Base-by-base conservation (phyloP, 2,888 invertebrate species). In the Nomada hirtipes region DNA sequence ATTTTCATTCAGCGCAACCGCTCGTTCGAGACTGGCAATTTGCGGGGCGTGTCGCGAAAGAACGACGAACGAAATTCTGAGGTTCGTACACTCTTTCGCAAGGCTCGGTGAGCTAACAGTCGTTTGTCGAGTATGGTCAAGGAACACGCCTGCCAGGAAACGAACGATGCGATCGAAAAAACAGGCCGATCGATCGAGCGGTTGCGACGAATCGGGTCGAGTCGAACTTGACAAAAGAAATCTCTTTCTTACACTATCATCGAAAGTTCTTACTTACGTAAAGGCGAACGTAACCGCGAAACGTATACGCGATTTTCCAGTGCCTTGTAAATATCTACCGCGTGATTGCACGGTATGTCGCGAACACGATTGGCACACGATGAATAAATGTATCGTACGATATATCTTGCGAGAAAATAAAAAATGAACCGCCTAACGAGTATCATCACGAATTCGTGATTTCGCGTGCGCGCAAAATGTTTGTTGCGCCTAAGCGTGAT, bases 251-350 rank as follows among this genome's bases (percentile, higher is more conserved):
- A n/a, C 53, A 63, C 3, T 53, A 13, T 65, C 76, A 42, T 65
- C 76, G 73, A 64, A 57, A 52, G 29, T 73, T 60, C 65, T 76
- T 50, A n/a, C 73, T 65, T 57, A 57, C 60, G 53, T 13, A 20
- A 47, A 74, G 42, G 55, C 74, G 60, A 78, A 36, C 67, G 53
- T 76, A 64, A 72, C 57, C 77, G 55, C 55, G 59, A 47, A 70
- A 64, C 53, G 67, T 80, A 59, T 64, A 82, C 88, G 86, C 90
- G 89, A 92, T 90, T 90, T 88, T 92, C 75, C 79, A 93, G 93
- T 93, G 93, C 93, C 93, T 93, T 92, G 90, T 91, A 91, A 90
- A 89, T 88, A 88, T 89, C 79, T 86, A 88, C 87, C 86, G 86
- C 89, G 82, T 87, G 89, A 87, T 71, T 89, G 86, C 85, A 74